Conservation (phyloP, 2,113 vertebrate species). For the Tauraco erythrolophus region DNA sequence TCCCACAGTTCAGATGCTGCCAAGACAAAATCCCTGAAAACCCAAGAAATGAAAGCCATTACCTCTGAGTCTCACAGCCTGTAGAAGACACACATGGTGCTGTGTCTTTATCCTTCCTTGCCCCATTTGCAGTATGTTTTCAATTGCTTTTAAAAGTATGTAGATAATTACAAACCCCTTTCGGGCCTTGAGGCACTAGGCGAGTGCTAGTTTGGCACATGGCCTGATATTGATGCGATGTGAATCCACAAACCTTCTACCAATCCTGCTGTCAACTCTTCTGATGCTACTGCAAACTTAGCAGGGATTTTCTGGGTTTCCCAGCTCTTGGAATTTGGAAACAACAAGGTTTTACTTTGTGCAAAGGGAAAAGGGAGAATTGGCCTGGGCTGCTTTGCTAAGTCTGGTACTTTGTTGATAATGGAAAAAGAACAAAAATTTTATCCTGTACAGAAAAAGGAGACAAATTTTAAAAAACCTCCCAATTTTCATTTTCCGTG, state of each 20-base stretch:
- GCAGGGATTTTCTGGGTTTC: neutral
- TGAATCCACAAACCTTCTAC: neutral
- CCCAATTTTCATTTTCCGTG: neutral
- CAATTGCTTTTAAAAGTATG: neutral
- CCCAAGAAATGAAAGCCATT: neutral
- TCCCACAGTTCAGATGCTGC: neutral
- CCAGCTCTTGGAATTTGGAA: neutral
- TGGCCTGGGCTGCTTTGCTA: neutral
- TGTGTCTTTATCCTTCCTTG: neutral
- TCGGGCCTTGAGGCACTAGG: neutral
- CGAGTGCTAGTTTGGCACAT: neutral
- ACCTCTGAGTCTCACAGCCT: neutral
- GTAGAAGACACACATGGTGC: neutral
- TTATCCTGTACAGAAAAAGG: neutral
- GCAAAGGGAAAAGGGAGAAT: neutral
- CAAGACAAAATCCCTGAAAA: neutral
- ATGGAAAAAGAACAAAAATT: neutral
- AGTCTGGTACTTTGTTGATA: neutral
- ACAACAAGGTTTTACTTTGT: neutral
- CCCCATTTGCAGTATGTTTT: neutral
- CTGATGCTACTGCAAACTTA: neutral
- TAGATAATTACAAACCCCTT: neutral
- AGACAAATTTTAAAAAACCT: neutral
- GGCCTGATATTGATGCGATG: neutral
- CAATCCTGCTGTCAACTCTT: neutral